Conservation (phyloP, 2,888 invertebrate species). For the Eucera pruinosa region DNA sequence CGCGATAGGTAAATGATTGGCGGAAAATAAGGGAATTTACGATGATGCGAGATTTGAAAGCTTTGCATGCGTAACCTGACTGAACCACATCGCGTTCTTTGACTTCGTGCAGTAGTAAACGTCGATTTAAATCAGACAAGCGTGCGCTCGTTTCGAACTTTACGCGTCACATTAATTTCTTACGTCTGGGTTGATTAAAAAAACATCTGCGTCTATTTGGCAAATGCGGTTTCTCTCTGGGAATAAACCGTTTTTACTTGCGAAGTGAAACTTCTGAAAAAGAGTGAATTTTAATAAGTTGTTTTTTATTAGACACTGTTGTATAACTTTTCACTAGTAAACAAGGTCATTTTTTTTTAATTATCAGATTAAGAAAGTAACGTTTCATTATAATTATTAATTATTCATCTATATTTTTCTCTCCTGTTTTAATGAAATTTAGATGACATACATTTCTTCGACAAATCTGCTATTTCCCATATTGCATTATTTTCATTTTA, state of each 20-base stretch:
- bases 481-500: too few relatives aligned
- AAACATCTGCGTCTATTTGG: conserved; percentile 4
- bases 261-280: background rate
- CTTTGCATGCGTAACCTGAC: background rate
- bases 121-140: conserved; percentile 47
- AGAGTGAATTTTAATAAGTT: background rate
- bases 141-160: conserved; percentile 13
- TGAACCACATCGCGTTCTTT: conserved; percentile 8
- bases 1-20: conserved; percentile 14
- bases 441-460: too few relatives aligned
- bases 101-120: conserved; percentile 49
- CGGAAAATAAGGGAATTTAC: conserved; percentile 10
- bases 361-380: too few relatives aligned
- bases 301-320: background rate
- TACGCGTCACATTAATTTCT: conserved; percentile 36
- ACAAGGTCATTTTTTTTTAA: too few relatives aligned
- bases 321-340: too few relatives aligned
- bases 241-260: background rate
- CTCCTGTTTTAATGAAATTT: too few relatives aligned
- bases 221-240: background rate
- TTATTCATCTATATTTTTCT: too few relatives aligned
- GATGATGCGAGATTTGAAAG: conserved; percentile 4
- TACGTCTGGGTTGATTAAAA: conserved; percentile 10
- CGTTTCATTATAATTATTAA: too few relatives aligned
- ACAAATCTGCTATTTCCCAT: background rate